Evolutionary conservation across 2,888 invertebrate species (phyloP).

Genomic region (Lathronympha strigana): DNA sequence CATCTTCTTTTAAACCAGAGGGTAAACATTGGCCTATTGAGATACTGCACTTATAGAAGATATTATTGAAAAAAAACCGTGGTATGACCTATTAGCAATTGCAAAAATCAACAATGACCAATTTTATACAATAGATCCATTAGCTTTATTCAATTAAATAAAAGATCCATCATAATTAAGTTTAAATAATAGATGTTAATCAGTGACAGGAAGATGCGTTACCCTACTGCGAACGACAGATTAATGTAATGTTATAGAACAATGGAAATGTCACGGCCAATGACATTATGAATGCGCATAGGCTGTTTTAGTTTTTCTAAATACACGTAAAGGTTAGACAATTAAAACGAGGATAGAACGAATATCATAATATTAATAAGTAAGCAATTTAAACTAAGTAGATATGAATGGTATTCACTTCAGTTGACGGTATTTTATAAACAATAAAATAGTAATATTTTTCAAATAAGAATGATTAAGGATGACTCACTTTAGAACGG

Average conservation of each 20-base stretch:
- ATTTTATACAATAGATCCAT: constrained; percentile 13
- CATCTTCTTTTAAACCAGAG: too few relatives aligned
- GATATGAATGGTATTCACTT: too few relatives aligned
- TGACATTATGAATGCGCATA: constrained; percentile 14
- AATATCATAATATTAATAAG: too few relatives aligned
- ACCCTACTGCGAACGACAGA: constrained; percentile 3
- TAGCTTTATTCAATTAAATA: constrained; percentile 12
- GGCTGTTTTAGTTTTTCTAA: neutral
- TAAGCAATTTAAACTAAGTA: too few relatives aligned
- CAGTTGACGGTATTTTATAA: too few relatives aligned
- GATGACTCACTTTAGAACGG: too few relatives aligned
- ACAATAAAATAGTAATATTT: too few relatives aligned
- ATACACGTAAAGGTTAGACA: neutral
- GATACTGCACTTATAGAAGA: too few relatives aligned
- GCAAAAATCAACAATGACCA: constrained; percentile 2
- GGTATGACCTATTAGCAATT: neutral
- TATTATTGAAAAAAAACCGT: too few relatives aligned
- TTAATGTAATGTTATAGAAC: constrained; percentile 17
- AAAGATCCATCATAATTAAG: constrained; percentile 12
- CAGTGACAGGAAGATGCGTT: constrained; percentile 22
- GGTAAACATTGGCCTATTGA: too few relatives aligned
- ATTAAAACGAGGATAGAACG: too few relatives aligned
- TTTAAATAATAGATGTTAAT: constrained; percentile 24
- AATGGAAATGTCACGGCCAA: constrained; percentile 37
- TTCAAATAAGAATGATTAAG: too few relatives aligned